Percentiles rank a stretch among this genome's conserved stretches.
These are phyloP conservation scores for Cerastis leucographa DNA, from an alignment of 2,888 invertebrate genomes.

Conservation along the genomic window DNA sequence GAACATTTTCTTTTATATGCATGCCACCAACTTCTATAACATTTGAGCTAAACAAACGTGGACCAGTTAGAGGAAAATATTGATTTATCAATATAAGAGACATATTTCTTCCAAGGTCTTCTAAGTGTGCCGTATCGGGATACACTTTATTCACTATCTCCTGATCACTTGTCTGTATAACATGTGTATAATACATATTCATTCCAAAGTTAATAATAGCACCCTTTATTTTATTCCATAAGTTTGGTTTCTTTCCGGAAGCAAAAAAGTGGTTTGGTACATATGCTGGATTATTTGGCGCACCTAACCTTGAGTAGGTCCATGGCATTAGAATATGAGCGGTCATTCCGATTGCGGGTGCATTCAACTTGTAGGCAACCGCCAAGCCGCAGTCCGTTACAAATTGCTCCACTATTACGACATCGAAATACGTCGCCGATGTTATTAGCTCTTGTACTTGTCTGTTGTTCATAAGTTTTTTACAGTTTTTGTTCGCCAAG, in stretches of 20 bases:
- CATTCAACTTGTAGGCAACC: slow-evolving; percentile 87
- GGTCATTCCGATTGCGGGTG: slow-evolving; percentile 88
- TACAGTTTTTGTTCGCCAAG: slow-evolving; percentile 68
- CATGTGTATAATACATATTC: slow-evolving; percentile 68
- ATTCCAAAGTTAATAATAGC: slow-evolving; percentile 72
- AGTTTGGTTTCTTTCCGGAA: slow-evolving; percentile 81
- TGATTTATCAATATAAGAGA: slow-evolving; percentile 83
- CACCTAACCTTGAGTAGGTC: slow-evolving; percentile 89
- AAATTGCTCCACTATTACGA: slow-evolving; percentile 90
- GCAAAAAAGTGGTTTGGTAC: slow-evolving; percentile 89
- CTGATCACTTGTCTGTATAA: slow-evolving; percentile 70
- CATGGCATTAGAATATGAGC: slow-evolving; percentile 90
- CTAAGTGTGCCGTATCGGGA: slow-evolving; percentile 70
- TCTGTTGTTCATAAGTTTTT: slow-evolving; percentile 64
- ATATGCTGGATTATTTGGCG: slow-evolving; percentile 90
- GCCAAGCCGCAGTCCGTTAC: slow-evolving; percentile 90
- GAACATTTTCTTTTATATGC: slow-evolving; percentile 33
- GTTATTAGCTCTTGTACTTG: slow-evolving; percentile 67
- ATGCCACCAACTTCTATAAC: slow-evolving; percentile 89
- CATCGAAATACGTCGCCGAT: slow-evolving; percentile 85
- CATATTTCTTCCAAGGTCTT: slow-evolving; percentile 72
- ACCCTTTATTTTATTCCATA: slow-evolving; percentile 84
- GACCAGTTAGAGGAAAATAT: slow-evolving; percentile 88
- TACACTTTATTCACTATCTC: slow-evolving; percentile 66
- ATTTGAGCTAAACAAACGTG: slow-evolving; percentile 84